Evolutionary conservation across 2,888 invertebrate genomes (phyloP), one percentile per base, ranked within the genome.

Genomic region (Rotaria sp.): DNA sequence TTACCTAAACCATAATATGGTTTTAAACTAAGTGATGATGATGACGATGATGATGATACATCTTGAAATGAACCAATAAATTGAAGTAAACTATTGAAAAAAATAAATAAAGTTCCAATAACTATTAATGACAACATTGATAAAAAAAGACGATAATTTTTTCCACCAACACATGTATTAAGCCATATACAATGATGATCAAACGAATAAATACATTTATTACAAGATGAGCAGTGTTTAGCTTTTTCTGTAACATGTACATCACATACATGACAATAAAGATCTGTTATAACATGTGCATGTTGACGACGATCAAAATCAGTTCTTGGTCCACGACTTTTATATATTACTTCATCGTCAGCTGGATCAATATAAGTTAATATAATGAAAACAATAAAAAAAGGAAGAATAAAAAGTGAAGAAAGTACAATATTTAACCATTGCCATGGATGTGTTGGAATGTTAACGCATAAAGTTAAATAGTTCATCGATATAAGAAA

Each of bases 181-280:
- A 67, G 30, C 67, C 67, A 67, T 15, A 67, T 15, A 67, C 67
- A 67, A 35, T 67, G 67, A 67, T 67, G 67, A 67, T 67, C 67
- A 35, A 67, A 67, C 18, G 35, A 67, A 67, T 67, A 30, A 67
- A 67, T 18, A 35, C 67, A 67, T 67, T 67, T 67, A 67, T 67
- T 67, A 35, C 67, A 67, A 18, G 35, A 10, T 30, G 67, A 35
- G 13, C 67, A 67, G 35, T 67, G 67, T 18, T 67, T 67, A 5
- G 67, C 67, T 30, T 35, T 30, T 67, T 35, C 67, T 15, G 30
- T 67, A 67, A 67, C 67, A 26, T 67, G 67, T 67, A 67, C 67
- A 67, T 7, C 30, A 35, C 67, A 67, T 18, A 67, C 35, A 67
- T 67, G 67, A 67, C 67, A 67, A 35, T 67, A 67, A 30, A 67